Conservation (phyloP, 2,113 vertebrate species). For the Felis catus region F.catus_Fca126_mat1.0 CM031427.1:20674001-20674500, state of each 20-base stretch:
- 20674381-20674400: not conserved
- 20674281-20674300: not conserved
- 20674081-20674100: not conserved
- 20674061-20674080: not conserved
- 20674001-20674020: not conserved
- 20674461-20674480: fast-evolving
- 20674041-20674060: not conserved
- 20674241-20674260: too few relatives aligned
- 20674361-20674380: too few relatives aligned
- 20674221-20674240: not conserved
- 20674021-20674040: not conserved
- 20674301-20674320: not conserved
- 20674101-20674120: not conserved
- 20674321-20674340: fast-evolving
- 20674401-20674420: not conserved
- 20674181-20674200: not conserved
- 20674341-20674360: not conserved
- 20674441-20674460: too few relatives aligned
- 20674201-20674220: not conserved
- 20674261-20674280: not conserved
- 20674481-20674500: not conserved
- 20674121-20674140: not conserved
- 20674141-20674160: not conserved
- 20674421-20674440: not conserved
- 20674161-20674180: fast-evolving